Base-by-base conservation (phyloP, 2,888 invertebrate species). In the Sminthurinus aureus region DNA sequence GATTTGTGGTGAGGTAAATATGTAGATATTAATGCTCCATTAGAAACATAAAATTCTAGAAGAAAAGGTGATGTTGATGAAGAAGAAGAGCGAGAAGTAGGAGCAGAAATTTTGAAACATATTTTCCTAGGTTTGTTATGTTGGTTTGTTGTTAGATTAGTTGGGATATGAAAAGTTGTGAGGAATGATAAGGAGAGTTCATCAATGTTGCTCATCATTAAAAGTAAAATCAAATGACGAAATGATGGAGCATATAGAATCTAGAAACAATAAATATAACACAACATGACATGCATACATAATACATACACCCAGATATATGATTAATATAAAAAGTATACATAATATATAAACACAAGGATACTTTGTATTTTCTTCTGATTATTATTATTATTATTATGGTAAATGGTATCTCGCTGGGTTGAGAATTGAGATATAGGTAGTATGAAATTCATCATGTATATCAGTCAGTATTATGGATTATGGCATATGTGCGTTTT, bases 131-230 rank as follows among this genome's bases (percentile, higher is more conserved):
- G 6, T 38, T 38, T 38, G 38, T 6, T n/a, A n/a, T 38, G 38
- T 38, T 38, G 3, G 2, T 58, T 58, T 18, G 58, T 58, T 18
- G 58, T 2, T 58, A 58, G 58, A 58, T 58, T 38, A 58, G 58
- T 58, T 58, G 58, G 58, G 58, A 58, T 58, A 58, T 58, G 58
- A 58, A 58, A 58, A 58, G 18, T 58, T 73, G 11, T 20, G 24
- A 73, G 24, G 22, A 24, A 9, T 73, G 73, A 75, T 15, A 75
- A 51, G 12, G 13, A 76, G 76, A 51, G 76, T 75, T 75, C 58
- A 76, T 76, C 76, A 76, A 58, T 58, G 24, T 51, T 76, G 76
- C 58, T 58, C 76, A 76, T 76, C 76, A 76, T 76, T 76, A 71
- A 71, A 71, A 71, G 71, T 71, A 71, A 71, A 71, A 71, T 71